Percentiles rank a stretch among this genome's conserved stretches.
These are phyloP conservation scores for Pogonus chalceus DNA, from an alignment of 1,140 invertebrate species.

Conservation along the genomic window DNA sequence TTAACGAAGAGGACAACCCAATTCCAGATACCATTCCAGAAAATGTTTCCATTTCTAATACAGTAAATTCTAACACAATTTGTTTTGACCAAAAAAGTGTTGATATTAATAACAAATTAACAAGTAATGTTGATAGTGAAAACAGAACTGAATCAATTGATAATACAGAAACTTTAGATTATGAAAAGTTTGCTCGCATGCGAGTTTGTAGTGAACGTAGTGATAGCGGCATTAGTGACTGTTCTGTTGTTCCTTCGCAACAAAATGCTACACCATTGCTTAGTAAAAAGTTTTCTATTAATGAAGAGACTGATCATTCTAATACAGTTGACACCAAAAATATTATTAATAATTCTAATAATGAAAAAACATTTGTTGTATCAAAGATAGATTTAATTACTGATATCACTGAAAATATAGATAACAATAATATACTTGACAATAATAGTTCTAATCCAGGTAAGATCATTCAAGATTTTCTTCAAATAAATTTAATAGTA, in stretches of 20 bases:
- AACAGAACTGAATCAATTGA: background rate
- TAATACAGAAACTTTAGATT: background rate
- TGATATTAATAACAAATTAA: too few species aligned
- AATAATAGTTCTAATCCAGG: background rate
- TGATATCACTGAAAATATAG: background rate
- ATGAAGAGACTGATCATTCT: constrained; percentile 30
- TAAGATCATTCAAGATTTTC: background rate
- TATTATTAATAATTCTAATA: background rate
- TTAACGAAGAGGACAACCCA: constrained; percentile 31
- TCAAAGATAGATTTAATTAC: constrained; percentile 1
- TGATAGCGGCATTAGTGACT: constrained; percentile 51
- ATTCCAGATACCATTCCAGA: too few species aligned
- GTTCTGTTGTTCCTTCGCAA: constrained; percentile 31
- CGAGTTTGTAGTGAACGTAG: constrained; percentile 42
- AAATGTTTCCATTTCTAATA: too few species aligned
- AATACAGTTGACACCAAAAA: background rate
- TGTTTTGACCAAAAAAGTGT: too few species aligned
- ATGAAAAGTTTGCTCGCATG: constrained; percentile 12
- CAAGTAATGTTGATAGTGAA: too few species aligned
- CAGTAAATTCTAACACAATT: too few species aligned
- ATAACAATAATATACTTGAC: background rate
- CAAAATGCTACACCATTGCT: constrained; percentile 25
- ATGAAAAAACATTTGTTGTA: background rate
- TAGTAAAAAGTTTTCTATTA: constrained; percentile 33
- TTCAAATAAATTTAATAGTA: background rate